Conservation (phyloP, 2,888 invertebrate species). For the Mesorhabditis spiculigera region DNA sequence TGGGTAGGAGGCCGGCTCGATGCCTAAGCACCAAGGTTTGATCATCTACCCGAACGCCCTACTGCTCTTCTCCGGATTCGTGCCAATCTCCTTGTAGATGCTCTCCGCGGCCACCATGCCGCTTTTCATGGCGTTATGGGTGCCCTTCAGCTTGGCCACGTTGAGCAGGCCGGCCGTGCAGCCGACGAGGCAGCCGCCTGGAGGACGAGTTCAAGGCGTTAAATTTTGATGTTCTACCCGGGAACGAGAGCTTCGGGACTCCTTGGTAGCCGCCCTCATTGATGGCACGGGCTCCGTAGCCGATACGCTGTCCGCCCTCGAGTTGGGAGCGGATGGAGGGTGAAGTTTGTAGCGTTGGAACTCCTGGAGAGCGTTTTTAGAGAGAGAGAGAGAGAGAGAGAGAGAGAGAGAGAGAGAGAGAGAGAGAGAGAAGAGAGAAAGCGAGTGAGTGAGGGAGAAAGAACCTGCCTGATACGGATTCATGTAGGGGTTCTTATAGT, state of each 20-base stretch:
- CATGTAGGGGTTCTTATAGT: background rate
- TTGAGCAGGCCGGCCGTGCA: conserved; percentile 93
- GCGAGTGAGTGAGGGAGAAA: background rate
- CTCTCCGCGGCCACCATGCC: conserved; percentile 93
- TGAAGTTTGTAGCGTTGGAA: conserved; percentile 78
- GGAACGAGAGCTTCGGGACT: conserved; percentile 21
- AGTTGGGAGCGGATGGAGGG: conserved; percentile 74
- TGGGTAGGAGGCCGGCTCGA: conserved; percentile 74
- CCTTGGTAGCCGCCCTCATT: conserved; percentile 90
- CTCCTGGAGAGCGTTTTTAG: background rate
- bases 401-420: background rate
- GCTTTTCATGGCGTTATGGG: conserved; percentile 97
- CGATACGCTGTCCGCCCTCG: conserved; percentile 76
- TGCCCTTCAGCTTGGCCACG: conserved; percentile 91
- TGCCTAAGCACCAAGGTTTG: conserved; percentile 16
- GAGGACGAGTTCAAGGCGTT: conserved; percentile 75
- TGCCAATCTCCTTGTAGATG: conserved; percentile 74
- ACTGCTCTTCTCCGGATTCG: conserved; percentile 16
- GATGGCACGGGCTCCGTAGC: conserved; percentile 91
- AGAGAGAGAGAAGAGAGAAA: background rate
- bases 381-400: background rate
- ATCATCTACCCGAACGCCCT: conserved; percentile 2
- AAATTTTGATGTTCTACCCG: conserved; percentile 64
- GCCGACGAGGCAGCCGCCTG: conserved; percentile 88
- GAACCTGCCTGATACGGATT: background rate